Percentiles rank a stretch among this genome's conserved stretches.
These are phyloP conservation scores for Phalacrocorax aristotelis DNA, from an alignment of 2,113 vertebrate species.

Conservation along the genomic window DNA sequence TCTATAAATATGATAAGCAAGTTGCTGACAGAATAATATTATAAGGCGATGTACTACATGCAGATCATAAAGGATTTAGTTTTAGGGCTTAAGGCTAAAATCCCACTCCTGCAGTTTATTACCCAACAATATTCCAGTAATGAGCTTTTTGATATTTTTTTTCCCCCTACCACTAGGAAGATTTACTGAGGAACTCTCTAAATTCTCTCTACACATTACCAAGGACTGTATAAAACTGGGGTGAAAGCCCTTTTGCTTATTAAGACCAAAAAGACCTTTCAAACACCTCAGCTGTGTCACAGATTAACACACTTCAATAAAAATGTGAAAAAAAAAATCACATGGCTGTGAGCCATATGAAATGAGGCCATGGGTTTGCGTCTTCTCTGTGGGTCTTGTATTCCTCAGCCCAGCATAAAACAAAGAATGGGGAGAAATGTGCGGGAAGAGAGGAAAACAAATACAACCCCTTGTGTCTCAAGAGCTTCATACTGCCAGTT, in stretches of 20 bases:
- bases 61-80: slow-evolving; percentile 72
- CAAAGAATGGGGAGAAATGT: neutral
- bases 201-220: slow-evolving; percentile 60
- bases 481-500: slow-evolving; percentile 36
- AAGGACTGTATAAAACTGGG: slow-evolving; percentile 41
- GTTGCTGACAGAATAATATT: slow-evolving; percentile 71
- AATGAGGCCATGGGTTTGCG: neutral
- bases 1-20: slow-evolving; percentile 72
- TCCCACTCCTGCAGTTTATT: slow-evolving; percentile 69
- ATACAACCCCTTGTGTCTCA: neutral
- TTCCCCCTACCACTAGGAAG: slow-evolving; percentile 43
- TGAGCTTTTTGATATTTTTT: slow-evolving; percentile 61
- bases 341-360: slow-evolving; percentile 17
- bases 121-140: slow-evolving; percentile 64
- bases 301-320: slow-evolving; percentile 30
- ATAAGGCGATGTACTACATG: slow-evolving; percentile 70
- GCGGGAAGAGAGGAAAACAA: neutral
- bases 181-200: slow-evolving; percentile 71
- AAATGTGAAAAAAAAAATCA: neutral
- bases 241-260: slow-evolving; percentile 12
- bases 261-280: slow-evolving; percentile 49
- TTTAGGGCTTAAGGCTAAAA: slow-evolving; percentile 72
- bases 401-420: slow-evolving; percentile 20
- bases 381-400: neutral
- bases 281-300: neutral